phyloP scores from a whole-genome alignment of 2,888 invertebrate genomes.

The Ceraclea dissimilis region DNA sequence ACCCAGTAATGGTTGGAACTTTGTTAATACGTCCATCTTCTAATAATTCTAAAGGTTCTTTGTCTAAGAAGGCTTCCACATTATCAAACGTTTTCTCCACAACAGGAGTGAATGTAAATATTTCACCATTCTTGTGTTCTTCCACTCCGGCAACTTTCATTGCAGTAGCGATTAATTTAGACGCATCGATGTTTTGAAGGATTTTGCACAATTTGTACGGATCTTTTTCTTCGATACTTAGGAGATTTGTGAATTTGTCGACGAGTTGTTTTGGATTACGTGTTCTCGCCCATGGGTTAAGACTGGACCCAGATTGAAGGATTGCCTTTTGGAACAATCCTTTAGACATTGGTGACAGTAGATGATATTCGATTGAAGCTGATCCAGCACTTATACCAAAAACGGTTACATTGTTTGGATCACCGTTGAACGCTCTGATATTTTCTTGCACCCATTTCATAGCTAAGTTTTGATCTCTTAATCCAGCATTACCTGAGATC shows the following conservation, averaged over 20 bases:
- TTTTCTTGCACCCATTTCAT: conserved; percentile 42
- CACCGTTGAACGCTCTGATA: conserved; percentile 38
- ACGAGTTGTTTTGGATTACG: conserved; percentile 33
- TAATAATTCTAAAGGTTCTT: conserved; percentile 42
- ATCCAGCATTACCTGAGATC: conserved; percentile 44
- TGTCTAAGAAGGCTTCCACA: conserved; percentile 38
- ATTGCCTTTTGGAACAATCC: conserved; percentile 41
- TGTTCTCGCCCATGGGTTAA: conserved; percentile 40
- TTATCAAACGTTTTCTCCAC: conserved; percentile 32
- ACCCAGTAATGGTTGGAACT: conserved; percentile 47
- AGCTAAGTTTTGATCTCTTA: conserved; percentile 44
- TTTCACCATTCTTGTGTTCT: conserved; percentile 25
- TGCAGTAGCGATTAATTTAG: conserved; percentile 8
- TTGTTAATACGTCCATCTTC: conserved; percentile 35
- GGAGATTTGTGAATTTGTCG: conserved; percentile 36
- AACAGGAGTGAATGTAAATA: conserved; percentile 38
- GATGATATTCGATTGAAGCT: conserved; percentile 38
- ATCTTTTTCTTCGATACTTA: conserved; percentile 32
- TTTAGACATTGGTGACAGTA: conserved; percentile 38
- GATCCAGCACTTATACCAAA: conserved; percentile 45
- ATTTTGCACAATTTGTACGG: conserved; percentile 32
- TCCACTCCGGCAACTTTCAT: neutral
- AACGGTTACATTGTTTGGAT: conserved; percentile 41
- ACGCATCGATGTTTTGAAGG: conserved; percentile 28
- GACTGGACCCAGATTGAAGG: conserved; percentile 39